phyloP scores from a whole-genome alignment of 2,888 invertebrate species.

The Hyalella azteca region DNA sequence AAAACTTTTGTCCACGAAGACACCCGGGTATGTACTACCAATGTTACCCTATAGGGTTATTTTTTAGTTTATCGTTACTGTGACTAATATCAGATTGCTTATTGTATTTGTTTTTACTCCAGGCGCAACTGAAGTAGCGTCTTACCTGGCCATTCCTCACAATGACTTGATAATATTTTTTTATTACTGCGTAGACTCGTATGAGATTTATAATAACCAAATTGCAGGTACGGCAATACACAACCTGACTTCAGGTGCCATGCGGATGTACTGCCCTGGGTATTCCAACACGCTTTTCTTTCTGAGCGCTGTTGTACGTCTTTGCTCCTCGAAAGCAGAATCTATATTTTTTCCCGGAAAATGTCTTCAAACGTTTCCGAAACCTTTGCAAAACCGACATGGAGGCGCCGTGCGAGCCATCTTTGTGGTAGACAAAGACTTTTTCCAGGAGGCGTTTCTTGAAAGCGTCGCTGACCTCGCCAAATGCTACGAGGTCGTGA shows the following conservation, averaged over 20 bases:
- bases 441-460: neutral
- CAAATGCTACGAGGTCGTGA: neutral
- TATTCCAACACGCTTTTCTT: neutral
- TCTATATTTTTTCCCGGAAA: neutral
- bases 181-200: neutral
- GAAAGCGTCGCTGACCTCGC: neutral
- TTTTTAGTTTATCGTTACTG: too few species aligned
- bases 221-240: neutral
- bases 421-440: neutral
- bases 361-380: neutral
- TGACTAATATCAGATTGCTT: too few species aligned
- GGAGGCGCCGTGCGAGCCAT: neutral
- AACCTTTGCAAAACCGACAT: neutral
- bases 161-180: neutral
- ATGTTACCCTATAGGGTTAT: too few species aligned
- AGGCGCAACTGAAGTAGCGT: too few species aligned
- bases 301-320: neutral
- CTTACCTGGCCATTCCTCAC: too few species aligned
- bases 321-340: neutral
- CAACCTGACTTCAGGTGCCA: neutral
- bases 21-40: neutral
- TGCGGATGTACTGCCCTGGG: neutral
- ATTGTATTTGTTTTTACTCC: too few species aligned
- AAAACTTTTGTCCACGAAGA: neutral
- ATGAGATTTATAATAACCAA: too few species aligned